These are phyloP conservation scores for Pan troglodytes DNA, from an alignment of 2,113 vertebrate genomes.

Conservation along the genomic window NHGRI_mPanTro3-v2.1_pri NC_072411.2:47440501-47441000, in stretches of 20 bases:
- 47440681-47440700: neutral
- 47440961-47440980: neutral
- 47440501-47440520: constrained; percentile 76
- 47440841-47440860: neutral
- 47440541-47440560: constrained; percentile 79
- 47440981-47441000: neutral
- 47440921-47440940: neutral
- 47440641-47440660: neutral
- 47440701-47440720: neutral
- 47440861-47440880: neutral
- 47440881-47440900: neutral
- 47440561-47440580: constrained; percentile 79
- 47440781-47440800: neutral
- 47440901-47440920: neutral
- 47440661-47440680: neutral
- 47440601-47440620: constrained; percentile 54
- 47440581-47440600: constrained; percentile 75
- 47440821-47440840: neutral
- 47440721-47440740: neutral
- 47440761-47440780: neutral
- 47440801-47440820: neutral
- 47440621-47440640: constrained; percentile 68
- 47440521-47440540: constrained; percentile 78
- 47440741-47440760: neutral
- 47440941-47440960: neutral